Base-by-base conservation (phyloP, 1,140 invertebrate genomes). In the Zaprionus capensis region DNA sequence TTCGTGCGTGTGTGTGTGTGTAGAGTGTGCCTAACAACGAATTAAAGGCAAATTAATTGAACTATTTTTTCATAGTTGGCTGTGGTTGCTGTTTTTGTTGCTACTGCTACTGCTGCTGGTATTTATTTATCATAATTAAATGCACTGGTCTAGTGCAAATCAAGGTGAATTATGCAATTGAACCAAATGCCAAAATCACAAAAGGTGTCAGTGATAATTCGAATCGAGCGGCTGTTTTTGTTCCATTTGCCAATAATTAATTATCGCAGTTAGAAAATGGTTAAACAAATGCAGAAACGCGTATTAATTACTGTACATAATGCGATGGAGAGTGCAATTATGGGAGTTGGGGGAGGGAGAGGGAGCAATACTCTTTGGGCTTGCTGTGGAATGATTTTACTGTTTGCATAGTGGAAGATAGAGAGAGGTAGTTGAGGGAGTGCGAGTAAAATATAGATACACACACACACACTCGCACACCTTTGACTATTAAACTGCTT, bases 31-130 rank as follows among this genome's bases (percentile, higher is more conserved):
- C 41, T 36, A 67, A 72, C 41, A 64, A 64, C 49, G 24, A 41
- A 81, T 82, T 81, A 81, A 73, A 65, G 62, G 55, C 20, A 49
- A 78, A 86, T 79, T 73, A 84, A 78, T 84, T 74, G 67, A 31
- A 24, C 36, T 55, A 53, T 12, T 61, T 77, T 56, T 68, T 67
- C 44, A 44, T 57, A 44, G 12, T 34, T 31, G 1, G 15, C 28
- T 57, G 26, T 53, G 6, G 44, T 1, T 64, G 31, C 31, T 34
- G 31, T 9, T 34, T 3, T 34, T 34, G 2, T 34, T 11, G 31
- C 7, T 31, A 7, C 28, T 28, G 7, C 28, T 28, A 1, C 15
- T 44, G 15, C n/a, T 46, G 15, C 17, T 68, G 63, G 46, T 53
- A 55, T 49, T 66, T 26, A 51, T 44, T 59, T 70, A 79, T 73